Percentiles rank a stretch among this genome's conserved stretches.
phyloP scores from a whole-genome alignment of 2,888 invertebrate genomes.

The Xestia sexstrigata region DNA sequence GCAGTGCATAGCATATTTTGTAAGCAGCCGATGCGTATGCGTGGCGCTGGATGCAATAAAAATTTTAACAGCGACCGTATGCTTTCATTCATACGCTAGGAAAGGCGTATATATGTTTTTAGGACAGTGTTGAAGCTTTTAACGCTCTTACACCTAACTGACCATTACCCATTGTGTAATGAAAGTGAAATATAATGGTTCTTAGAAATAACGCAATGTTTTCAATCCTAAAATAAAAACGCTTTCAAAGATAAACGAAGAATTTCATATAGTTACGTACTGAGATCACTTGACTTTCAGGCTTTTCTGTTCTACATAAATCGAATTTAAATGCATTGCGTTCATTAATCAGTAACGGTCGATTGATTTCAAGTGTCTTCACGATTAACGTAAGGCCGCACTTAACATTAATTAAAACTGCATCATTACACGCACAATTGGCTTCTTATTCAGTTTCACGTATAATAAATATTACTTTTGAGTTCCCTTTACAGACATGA shows the following conservation, averaged over 20 bases:
- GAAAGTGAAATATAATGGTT: slow-evolving; percentile 51
- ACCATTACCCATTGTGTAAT: slow-evolving; percentile 47
- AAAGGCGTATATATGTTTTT: slow-evolving; percentile 81
- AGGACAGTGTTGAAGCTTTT: slow-evolving; percentile 70
- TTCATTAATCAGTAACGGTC: slow-evolving; percentile 73
- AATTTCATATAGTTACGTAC: slow-evolving; percentile 18
- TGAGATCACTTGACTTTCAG: slow-evolving; percentile 37
- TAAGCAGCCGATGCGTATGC: slow-evolving; percentile 85
- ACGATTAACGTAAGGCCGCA: slow-evolving; percentile 59
- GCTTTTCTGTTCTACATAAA: slow-evolving; percentile 51
- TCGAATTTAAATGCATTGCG: slow-evolving; percentile 74
- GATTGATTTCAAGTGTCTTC: slow-evolving; percentile 84
- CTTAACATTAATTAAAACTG: slow-evolving; percentile 63
- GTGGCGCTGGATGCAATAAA: slow-evolving; percentile 83
- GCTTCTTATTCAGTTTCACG: slow-evolving; percentile 22
- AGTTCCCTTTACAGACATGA: slow-evolving; percentile 39
- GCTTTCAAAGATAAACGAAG: slow-evolving; percentile 25
- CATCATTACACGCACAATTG: slow-evolving; percentile 53
- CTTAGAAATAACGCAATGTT: slow-evolving; percentile 35
- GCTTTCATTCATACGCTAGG: slow-evolving; percentile 80
- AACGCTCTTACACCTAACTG: slow-evolving; percentile 44
- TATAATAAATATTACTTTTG: slow-evolving; percentile 32
- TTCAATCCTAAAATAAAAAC: slow-evolving; percentile 38
- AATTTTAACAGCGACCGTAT: slow-evolving; percentile 84
- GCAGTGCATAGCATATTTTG: slow-evolving; percentile 89